phyloP scores from a whole-genome alignment of 2,113 vertebrate species.

The Chlorodrepanis virens region DNA sequence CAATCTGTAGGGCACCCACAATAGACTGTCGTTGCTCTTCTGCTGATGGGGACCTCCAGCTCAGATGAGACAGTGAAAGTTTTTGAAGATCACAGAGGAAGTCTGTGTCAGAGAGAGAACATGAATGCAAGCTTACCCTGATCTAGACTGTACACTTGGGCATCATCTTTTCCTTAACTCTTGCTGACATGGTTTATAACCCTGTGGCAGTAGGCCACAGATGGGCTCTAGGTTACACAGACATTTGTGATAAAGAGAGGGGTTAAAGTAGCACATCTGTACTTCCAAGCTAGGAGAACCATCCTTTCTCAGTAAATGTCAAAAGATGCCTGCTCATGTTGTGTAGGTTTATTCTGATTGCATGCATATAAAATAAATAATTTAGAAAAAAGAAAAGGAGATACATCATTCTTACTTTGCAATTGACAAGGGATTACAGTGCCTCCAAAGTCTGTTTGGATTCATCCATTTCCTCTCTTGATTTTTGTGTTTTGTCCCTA shows the following conservation, averaged over 20 bases:
- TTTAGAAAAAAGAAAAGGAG: neutral
- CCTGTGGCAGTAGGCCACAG: neutral
- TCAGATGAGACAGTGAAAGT: fast-evolving
- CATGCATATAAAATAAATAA: neutral
- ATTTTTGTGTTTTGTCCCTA: neutral
- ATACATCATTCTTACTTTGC: neutral
- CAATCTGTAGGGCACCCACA: neutral
- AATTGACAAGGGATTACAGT: neutral
- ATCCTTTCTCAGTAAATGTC: neutral
- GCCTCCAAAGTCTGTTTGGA: neutral
- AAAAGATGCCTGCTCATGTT: neutral
- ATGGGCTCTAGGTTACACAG: neutral
- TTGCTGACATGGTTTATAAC: neutral
- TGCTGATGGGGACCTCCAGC: neutral
- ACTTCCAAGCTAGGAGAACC: neutral
- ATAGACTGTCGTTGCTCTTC: neutral
- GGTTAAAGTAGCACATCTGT: neutral
- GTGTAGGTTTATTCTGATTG: neutral
- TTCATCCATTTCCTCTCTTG: neutral
- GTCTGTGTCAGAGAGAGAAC: neutral
- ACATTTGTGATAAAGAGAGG: neutral
- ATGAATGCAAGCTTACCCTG: neutral
- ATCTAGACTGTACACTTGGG: neutral
- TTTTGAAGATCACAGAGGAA: neutral
- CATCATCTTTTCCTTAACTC: neutral